These are phyloP conservation scores for Oophaga pumilio DNA, from an alignment of 2,113 vertebrate genomes.

Conservation along the genomic window DNA sequence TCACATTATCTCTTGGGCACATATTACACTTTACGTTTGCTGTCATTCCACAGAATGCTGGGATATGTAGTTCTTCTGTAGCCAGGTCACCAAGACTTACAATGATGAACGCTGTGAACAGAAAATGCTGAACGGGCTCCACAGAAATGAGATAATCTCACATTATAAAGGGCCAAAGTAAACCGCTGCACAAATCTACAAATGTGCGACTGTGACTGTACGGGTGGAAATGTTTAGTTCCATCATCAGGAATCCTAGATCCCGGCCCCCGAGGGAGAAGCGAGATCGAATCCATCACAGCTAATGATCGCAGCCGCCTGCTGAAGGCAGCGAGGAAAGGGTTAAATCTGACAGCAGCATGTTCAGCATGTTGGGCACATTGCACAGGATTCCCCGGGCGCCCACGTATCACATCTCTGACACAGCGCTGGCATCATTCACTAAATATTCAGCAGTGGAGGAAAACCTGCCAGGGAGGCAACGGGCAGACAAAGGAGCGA, in stretches of 20 bases:
- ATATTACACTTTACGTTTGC: no score
- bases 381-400: conserved; percentile 46
- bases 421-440: conserved; percentile 29
- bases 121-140: background rate
- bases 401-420: conserved; percentile 52
- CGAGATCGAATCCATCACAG: background rate
- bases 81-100: background rate
- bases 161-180: background rate
- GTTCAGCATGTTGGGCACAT: conserved; percentile 46
- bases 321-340: background rate
- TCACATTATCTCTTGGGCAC: no score
- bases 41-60: background rate
- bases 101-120: background rate
- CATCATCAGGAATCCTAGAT: background rate
- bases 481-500: background rate
- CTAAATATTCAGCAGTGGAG: conserved; percentile 53
- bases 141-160: background rate
- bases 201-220: background rate
- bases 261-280: background rate
- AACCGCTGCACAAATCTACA: background rate
- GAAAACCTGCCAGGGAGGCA: conserved; percentile 33
- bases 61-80: background rate
- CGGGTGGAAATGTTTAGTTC: background rate
- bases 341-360: conserved; percentile 47
- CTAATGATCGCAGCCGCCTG: background rate